Base-by-base conservation (phyloP, 2,797 vertebrate species). In the Hemibagrus guttatus region DNA sequence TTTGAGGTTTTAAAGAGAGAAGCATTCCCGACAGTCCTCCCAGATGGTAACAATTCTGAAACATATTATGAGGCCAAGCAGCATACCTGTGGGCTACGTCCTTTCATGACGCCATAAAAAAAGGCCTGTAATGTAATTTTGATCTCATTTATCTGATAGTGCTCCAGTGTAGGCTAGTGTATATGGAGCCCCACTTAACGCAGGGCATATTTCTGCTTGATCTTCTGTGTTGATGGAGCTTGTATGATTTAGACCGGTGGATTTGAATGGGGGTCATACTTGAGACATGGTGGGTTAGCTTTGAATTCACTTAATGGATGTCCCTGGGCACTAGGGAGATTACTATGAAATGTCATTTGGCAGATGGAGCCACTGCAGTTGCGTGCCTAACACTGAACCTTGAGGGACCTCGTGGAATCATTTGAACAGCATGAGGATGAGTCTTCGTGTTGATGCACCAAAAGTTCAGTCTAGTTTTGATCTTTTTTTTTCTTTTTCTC, bases 11-110 rank as follows among this genome's bases (percentile, higher is more conserved):
- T 95, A 95, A 95, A 95, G 94, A 94, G 94, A 95, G 94, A 93
- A 94, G 93, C 92, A 90, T 95, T 95, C 95, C 94, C 95, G 89
- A 93, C 94, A 93, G 94, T 94, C 94, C 90, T 91, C 89, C 94
- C 96, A 96, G 94, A 94, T 96, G 96, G 95, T 95, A 96, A 96
- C 95, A 95, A 95, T 96, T 95, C 94, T 94, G 94, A 88, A 94
- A 94, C 94, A 94, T 95, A 95, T 96, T 95, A 95, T 93, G 93
- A 95, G 95, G 95, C 95, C 96, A 96, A 95, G 95, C 91, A 95
- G 93, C 95, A 95, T 95, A 95, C 95, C 95, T 95, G 93, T 92
- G 93, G 95, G 95, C 95, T 93, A 93, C 95, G 83, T 94, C 95
- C 95, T 95, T 96, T 95, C 95, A 95, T 95, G 95, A 94, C 92